Evolutionary conservation across 2,888 invertebrate species (phyloP).

Genomic region (Diploptera punctata): DNA sequence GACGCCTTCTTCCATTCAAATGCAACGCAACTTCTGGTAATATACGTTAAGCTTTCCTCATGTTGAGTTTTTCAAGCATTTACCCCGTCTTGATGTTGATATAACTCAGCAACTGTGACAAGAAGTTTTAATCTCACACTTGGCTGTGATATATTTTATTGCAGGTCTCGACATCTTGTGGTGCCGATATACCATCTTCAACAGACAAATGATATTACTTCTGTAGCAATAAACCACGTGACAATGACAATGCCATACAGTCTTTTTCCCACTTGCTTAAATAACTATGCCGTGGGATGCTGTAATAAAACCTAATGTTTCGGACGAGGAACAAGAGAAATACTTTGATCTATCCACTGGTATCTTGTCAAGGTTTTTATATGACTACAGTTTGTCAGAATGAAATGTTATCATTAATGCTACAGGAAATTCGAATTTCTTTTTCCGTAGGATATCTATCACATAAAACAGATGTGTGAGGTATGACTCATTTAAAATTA

Average conservation of each 20-base stretch:
- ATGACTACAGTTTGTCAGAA: neutral
- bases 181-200: neutral
- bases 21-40: too few relatives aligned
- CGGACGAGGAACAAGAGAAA: conserved; percentile 12
- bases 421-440: too few relatives aligned
- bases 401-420: neutral
- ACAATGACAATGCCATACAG: neutral
- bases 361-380: neutral
- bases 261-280: neutral
- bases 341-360: neutral
- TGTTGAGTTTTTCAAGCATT: too few relatives aligned
- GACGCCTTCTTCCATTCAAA: too few relatives aligned
- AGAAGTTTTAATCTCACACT: conserved; percentile 7
- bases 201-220: conserved; percentile 1
- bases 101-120: too few relatives aligned
- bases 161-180: neutral
- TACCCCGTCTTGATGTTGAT: too few relatives aligned
- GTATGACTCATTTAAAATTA: too few relatives aligned
- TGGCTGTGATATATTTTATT: conserved; percentile 1
- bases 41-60: too few relatives aligned
- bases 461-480: too few relatives aligned
- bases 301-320: conserved; percentile 27
- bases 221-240: neutral
- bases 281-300: conserved; percentile 6
- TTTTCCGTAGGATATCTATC: too few relatives aligned